phyloP scores from a whole-genome alignment of 2,113 vertebrate species.

The Picathartes gymnocephalus region DNA sequence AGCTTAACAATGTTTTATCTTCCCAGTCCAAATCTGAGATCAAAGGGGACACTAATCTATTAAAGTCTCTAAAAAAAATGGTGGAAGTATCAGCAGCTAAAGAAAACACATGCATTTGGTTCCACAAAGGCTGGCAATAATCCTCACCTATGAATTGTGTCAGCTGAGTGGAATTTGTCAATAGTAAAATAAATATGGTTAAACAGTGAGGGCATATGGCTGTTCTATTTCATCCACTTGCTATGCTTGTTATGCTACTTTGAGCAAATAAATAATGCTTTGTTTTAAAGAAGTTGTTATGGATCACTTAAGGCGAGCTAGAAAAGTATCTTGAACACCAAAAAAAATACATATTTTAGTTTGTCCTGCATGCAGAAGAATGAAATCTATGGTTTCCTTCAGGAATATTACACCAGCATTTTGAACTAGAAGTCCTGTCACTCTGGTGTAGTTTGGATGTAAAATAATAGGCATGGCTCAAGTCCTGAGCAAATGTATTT shows the following conservation, averaged over 20 bases:
- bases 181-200: not conserved
- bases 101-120: not conserved
- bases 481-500: not conserved
- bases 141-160: not conserved
- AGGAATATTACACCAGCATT: not conserved
- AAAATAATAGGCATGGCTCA: not conserved
- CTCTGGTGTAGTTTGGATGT: not conserved
- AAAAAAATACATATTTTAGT: not conserved
- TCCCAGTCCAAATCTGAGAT: not conserved
- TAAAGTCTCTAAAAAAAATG: not conserved
- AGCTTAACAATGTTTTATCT: not conserved
- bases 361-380: not conserved
- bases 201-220: not conserved
- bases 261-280: not conserved
- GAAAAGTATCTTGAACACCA: not conserved
- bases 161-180: not conserved
- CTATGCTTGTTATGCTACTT: not conserved
- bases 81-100: not conserved
- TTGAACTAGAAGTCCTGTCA: not conserved
- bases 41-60: not conserved
- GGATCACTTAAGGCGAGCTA: not conserved
- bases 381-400: not conserved
- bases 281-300: not conserved
- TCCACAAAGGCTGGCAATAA: not conserved
- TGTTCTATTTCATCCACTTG: not conserved